phyloP scores from a whole-genome alignment of 2,113 vertebrate genomes.

The Ellobius talpinus region DNA sequence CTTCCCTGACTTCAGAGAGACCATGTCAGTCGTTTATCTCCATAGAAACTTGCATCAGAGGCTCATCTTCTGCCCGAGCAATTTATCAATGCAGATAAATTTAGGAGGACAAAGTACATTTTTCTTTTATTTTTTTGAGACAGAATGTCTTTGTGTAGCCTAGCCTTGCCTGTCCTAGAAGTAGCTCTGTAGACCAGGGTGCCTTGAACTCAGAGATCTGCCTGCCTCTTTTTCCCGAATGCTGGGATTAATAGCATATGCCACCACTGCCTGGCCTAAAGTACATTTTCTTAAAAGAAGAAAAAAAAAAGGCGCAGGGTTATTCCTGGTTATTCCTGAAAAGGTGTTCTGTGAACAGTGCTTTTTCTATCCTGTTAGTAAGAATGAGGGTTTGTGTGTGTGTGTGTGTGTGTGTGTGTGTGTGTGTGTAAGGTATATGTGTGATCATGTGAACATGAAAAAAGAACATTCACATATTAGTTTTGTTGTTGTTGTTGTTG shows the following conservation, averaged over 20 bases:
- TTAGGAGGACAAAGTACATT: neutral
- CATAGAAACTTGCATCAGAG: neutral
- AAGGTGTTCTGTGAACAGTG: neutral
- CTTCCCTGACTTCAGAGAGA: neutral
- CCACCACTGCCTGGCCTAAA: neutral
- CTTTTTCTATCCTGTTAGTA: neutral
- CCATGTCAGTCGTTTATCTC: neutral
- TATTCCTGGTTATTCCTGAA: neutral
- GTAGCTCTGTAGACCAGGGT: neutral
- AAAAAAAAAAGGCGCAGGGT: neutral
- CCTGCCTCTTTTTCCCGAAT: neutral
- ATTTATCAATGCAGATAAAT: neutral
- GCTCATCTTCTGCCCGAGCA: neutral
- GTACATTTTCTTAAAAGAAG: neutral
- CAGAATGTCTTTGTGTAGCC: neutral
- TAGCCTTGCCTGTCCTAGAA: neutral
- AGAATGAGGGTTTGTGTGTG: neutral
- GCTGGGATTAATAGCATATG: neutral
- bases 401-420: neutral
- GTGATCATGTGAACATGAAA: neutral
- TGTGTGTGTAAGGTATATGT: neutral
- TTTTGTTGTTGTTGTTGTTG: neutral
- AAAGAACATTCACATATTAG: neutral
- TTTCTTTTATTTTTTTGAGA: neutral
- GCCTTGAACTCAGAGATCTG: neutral